A percentile compares a stretch with the other conserved stretches of the same genome.
Conservation (phyloP, 2,797 vertebrate genomes). For the Ceyx erithaca region DNA sequence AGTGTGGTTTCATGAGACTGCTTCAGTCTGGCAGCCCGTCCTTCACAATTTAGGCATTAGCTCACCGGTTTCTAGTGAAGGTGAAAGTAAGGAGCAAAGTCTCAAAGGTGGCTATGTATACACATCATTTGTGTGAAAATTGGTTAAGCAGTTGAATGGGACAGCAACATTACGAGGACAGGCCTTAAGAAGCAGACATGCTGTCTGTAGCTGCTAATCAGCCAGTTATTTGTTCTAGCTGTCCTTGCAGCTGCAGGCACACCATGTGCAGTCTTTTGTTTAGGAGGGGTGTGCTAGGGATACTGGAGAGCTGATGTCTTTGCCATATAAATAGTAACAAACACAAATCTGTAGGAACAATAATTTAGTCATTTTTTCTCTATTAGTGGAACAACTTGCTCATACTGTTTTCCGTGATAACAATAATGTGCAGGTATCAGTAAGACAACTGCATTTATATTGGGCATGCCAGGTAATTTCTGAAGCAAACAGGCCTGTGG, state of each 20-base stretch:
- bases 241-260: not conserved
- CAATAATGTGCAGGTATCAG: not conserved
- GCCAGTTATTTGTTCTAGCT: not conserved
- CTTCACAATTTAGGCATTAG: not conserved
- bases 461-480: not conserved
- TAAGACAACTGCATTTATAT: not conserved
- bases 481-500: not conserved
- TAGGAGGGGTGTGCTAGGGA: not conserved
- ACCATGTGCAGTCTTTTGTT: not conserved
- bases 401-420: not conserved
- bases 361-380: not conserved
- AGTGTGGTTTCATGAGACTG: not conserved
- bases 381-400: not conserved
- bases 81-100: not conserved
- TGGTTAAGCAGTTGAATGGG: not conserved
- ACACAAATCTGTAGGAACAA: not conserved
- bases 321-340: not conserved
- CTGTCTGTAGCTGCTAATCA: not conserved
- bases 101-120: not conserved
- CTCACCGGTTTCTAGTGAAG: not conserved
- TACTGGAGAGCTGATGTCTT: not conserved
- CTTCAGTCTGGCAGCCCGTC: not conserved
- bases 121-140: not conserved
- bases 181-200: not conserved
- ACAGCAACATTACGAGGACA: not conserved